Base-by-base conservation (phyloP, 2,113 vertebrate species). In the Passer montanus region DNA sequence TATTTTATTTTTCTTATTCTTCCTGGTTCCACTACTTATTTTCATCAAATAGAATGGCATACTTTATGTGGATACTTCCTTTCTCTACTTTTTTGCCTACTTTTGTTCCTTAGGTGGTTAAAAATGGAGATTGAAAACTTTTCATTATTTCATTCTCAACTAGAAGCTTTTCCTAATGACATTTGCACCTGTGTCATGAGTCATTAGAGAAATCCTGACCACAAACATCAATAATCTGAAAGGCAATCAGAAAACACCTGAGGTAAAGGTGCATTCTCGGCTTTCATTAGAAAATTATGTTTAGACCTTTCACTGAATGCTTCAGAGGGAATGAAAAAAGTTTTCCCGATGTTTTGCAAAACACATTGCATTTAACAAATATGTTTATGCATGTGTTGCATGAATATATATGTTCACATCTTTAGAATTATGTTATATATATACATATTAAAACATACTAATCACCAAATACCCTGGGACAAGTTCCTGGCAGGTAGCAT, bases 171-270 rank as follows among this genome's bases (percentile, higher is more conserved):
- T 90, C 52, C 44, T 91, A 89, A 63, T 55, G 46, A 60, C 68
- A 56, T 72, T 64, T 85, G 49, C 72, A 93, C 47, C 92, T 90
- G 60, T 73, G 72, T 68, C 84, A 74, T 39, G 75, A 90, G 53
- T 33, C 77, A 64, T 79, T 88, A 49, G 39, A 81, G 43, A 84
- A 90, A 93, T 66, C 68, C 46, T 74, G 50, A 63, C 75, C 70
- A 81, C 82, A 89, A 82, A 72, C 66, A 91, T 77, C 67, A 84
- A 44, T 89, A 94, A 95, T 53, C 76, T 60, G 37, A 84, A 96
- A 92, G 52, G 37, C 33, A 91, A 85, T 33, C 27, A 77, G 80
- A 95, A 95, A 95, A 89, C 52, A 94, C 53, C 41, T 88, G 75
- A 94, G 44, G 50, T 68, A 86, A 89, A 90, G 21, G 6, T 59